A percentile compares a stretch with the other conserved stretches of the same genome.
phyloP scores from a whole-genome alignment of 2,113 vertebrate genomes.

The Alaudala cheleensis region DNA sequence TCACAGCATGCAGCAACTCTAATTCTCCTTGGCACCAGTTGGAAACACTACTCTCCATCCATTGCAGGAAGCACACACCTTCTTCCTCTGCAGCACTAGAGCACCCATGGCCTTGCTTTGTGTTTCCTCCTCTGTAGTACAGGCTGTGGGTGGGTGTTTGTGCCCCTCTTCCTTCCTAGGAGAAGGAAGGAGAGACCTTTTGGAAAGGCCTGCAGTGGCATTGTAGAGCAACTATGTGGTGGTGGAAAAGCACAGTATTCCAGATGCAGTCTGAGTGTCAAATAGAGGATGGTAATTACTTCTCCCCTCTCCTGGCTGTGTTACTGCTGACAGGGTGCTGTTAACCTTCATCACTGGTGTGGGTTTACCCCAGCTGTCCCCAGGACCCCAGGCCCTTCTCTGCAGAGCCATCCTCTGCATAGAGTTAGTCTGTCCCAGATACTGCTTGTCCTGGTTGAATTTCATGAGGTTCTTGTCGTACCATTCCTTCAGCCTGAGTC shows the following conservation, averaged over 20 bases:
- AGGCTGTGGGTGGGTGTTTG: neutral
- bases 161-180: neutral
- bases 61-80: neutral
- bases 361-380: neutral
- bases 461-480: neutral
- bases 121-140: neutral
- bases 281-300: neutral
- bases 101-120: neutral
- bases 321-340: neutral
- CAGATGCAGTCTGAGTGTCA: neutral
- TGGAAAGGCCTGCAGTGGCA: neutral
- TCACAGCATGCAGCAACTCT: neutral
- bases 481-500: neutral
- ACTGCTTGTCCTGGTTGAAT: neutral
- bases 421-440: neutral
- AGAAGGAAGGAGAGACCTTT: neutral
- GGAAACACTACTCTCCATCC: neutral
- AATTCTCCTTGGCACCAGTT: neutral
- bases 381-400: neutral
- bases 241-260: neutral
- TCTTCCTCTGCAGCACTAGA: neutral
- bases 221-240: fast-evolving
- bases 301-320: neutral
- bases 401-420: fast-evolving
- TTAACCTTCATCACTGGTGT: neutral